A percentile compares a stretch with the other conserved stretches of the same genome.
Conservation (phyloP, 1,140 invertebrate genomes). For the Sitobion miscanthi region DNA sequence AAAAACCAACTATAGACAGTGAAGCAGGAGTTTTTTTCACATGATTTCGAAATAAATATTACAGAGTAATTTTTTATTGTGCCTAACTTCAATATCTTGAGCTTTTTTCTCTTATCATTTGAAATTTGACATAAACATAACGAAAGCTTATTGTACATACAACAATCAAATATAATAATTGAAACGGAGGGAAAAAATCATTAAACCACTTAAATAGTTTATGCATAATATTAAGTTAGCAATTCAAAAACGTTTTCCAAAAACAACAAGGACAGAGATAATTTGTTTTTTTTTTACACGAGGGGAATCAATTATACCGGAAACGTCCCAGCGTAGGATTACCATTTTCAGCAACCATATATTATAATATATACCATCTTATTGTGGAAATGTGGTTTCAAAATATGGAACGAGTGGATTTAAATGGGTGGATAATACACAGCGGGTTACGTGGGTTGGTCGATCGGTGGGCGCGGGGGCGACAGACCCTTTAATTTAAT, state of each 20-base stretch:
- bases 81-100: background rate
- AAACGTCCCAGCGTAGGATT: background rate
- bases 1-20: background rate
- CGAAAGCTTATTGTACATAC: background rate
- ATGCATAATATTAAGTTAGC: background rate
- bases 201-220: background rate
- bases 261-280: background rate
- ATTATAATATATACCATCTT: background rate
- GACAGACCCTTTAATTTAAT: conserved; percentile 23
- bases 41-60: background rate
- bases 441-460: background rate
- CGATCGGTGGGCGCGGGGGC: background rate
- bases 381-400: background rate
- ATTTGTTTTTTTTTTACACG: background rate
- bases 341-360: background rate
- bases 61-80: background rate
- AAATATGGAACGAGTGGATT: background rate
- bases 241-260: background rate
- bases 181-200: background rate
- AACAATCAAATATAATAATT: background rate
- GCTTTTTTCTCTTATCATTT: too few relatives aligned
- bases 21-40: background rate
- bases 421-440: background rate
- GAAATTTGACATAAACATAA: background rate
- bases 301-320: background rate